Evolutionary conservation across 2,888 invertebrate species (phyloP).

Genomic region (Artemia sinica): DNA sequence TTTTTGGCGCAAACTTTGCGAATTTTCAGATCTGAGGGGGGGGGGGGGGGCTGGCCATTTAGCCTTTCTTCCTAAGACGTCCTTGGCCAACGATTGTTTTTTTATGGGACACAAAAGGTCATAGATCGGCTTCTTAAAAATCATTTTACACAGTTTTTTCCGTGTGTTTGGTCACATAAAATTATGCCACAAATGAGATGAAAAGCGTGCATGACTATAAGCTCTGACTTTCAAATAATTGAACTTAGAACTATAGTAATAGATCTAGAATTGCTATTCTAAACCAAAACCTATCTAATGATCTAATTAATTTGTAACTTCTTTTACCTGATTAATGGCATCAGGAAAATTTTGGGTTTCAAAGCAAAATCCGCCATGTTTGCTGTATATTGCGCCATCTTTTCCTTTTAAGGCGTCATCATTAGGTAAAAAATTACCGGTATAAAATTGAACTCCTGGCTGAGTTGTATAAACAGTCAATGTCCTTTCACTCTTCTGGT

Average conservation of each 20-base stretch:
- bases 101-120: no score
- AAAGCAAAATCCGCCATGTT: slow-evolving; percentile 64
- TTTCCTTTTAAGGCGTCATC: slow-evolving; percentile 48
- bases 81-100: no score
- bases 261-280: slow-evolving; percentile 14
- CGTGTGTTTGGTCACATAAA: no score
- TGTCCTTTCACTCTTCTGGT: slow-evolving; percentile 50
- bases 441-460: slow-evolving; percentile 80
- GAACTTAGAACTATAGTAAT: no score
- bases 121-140: no score
- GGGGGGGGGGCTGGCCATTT: no score
- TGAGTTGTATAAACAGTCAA: slow-evolving; percentile 68
- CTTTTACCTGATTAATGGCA: slow-evolving; percentile 58
- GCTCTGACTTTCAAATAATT: background rate
- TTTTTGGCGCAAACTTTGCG: no score
- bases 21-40: no score
- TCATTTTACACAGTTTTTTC: no score
- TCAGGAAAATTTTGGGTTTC: slow-evolving; percentile 88
- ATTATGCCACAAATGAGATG: no score
- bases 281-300: slow-evolving; percentile 23
- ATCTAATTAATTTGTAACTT: background rate
- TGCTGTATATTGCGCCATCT: slow-evolving; percentile 46
- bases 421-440: slow-evolving; percentile 50
- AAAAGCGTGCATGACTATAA: background rate
- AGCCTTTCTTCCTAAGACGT: no score